Evolutionary conservation across 1,140 invertebrate genomes (phyloP), one percentile per base, ranked within the genome.

Genomic region (Anastatus disparis): DNA sequence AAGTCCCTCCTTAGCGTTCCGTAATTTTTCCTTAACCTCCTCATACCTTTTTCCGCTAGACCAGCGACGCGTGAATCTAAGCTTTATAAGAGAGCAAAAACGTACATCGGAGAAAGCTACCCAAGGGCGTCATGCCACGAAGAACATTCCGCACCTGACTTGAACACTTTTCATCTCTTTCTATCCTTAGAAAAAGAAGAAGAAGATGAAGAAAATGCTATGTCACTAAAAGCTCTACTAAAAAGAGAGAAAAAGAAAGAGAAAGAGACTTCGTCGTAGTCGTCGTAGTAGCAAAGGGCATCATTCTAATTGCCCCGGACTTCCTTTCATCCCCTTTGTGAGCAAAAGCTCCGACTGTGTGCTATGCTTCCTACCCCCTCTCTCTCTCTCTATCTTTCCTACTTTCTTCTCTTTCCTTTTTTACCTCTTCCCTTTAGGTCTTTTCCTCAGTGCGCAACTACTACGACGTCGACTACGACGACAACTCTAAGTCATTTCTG

Each of bases 281-380:
- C 55, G 9, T 12, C 53, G 31, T 46, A 24, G 38, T 68, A 46
- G 61, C 61, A 84, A 85, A 84, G 83, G 83, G 84, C 83, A 85
- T 85, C 84, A 85, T 85, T 85, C 84, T 85, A 84, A 85, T 85
- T 85, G 83, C 84, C 84, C 83, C 84, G 83, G 84, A 85, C 82
- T 85, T 85, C 83, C 84, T 85, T 85, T 85, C 83, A 85, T 84
- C 79, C 81, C 82, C 80, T 84, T 84, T 84, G 80, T 84, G 77
- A n/a, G n/a, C 79, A 78, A 78, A 76, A 79, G 80, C 74, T 73
- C 56, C 24, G 77, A 79, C 56, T 26, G 75, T 78, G 78, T 74
- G 75, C 75, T 81, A 71, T 68, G 68, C 65, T 44, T 48, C 38
- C 71, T 58, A 72, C 65, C 55, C 59, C 68, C 55, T 56, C 70